phyloP scores from a whole-genome alignment of 2,797 vertebrate genomes.

The Urophycis tenuis region DNA sequence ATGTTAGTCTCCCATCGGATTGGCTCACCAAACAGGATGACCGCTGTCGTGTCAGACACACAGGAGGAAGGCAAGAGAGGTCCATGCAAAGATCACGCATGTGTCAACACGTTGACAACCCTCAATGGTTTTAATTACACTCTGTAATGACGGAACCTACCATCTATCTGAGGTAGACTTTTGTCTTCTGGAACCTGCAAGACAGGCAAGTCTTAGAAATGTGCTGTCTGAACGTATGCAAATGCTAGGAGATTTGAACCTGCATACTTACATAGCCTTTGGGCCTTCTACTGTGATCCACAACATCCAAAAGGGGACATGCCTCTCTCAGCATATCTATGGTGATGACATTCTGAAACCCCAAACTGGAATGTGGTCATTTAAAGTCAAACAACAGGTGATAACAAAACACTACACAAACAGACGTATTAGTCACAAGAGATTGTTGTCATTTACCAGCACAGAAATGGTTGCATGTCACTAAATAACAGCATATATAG shows the following conservation, averaged over 20 bases:
- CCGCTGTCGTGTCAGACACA: constrained; percentile 66
- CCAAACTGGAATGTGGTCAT: constrained; percentile 70
- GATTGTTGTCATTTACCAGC: neutral
- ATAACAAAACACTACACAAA: constrained; percentile 4
- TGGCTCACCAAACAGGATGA: constrained; percentile 92
- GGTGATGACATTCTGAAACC: constrained; percentile 84
- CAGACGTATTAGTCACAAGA: neutral
- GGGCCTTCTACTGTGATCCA: constrained; percentile 86
- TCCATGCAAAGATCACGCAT: neutral
- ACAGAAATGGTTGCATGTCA: neutral
- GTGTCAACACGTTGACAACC: neutral
- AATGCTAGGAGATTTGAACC: neutral
- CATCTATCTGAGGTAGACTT: constrained; percentile 81
- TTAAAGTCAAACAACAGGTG: constrained; percentile 53
- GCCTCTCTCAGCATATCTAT: constrained; percentile 82
- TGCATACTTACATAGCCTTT: constrained; percentile 70
- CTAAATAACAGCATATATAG: neutral
- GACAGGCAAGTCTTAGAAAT: constrained; percentile 21
- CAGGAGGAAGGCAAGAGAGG: neutral
- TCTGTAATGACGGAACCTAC: constrained; percentile 56
- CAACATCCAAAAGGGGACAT: constrained; percentile 87
- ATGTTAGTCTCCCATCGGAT: constrained; percentile 96
- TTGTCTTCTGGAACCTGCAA: constrained; percentile 70
- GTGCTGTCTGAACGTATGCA: neutral
- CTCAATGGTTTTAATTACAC: neutral